Evolutionary conservation across 2,888 invertebrate species (phyloP), one percentile per base, ranked within the genome.

Genomic region (Oligia strigilis): DNA sequence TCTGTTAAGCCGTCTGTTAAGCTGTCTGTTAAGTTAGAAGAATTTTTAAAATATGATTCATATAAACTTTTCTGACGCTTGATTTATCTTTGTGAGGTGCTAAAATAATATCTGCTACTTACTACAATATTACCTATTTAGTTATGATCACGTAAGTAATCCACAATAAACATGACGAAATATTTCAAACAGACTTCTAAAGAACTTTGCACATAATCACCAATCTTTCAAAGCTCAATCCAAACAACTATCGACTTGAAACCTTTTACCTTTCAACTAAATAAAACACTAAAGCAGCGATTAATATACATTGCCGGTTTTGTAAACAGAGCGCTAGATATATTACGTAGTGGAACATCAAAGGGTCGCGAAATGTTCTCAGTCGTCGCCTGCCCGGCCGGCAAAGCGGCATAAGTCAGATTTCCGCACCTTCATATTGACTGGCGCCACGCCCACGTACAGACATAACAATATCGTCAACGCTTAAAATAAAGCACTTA

Each of bases 401-500:
- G 81, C 77, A 77, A 80, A 78, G 79, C 73, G 81, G 81, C 81
- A 72, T 84, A 87, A 88, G 89, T 89, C 84, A 88, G 87, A 87
- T 91, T 92, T 90, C 94, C 92, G 90, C 94, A 94, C 94, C 94
- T 94, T 90, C 81, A 72, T 90, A 88, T 89, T 87, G 83, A 81
- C 79, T 88, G 95, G 94, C 96, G 95, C 95, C 94, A 83, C 88
- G 84, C 86, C 85, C 82, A 75, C 83, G 81, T 80, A 83, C 92
- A 95, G 95, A 95, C 95, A 94, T 91, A 95, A 95, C 95, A 95
- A 92, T 87, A 86, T 90, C 91, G 90, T 92, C 93, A 92, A 91
- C 92, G 90, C 91, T 90, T 91, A 90, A 94, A 95, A 95, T 95
- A 95, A 94, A 95, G 90, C 96, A 95, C 96, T 96, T 94, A 94